Evolutionary conservation across 2,888 invertebrate species (phyloP).

Genomic region (Drosophila vallismaia): DNA sequence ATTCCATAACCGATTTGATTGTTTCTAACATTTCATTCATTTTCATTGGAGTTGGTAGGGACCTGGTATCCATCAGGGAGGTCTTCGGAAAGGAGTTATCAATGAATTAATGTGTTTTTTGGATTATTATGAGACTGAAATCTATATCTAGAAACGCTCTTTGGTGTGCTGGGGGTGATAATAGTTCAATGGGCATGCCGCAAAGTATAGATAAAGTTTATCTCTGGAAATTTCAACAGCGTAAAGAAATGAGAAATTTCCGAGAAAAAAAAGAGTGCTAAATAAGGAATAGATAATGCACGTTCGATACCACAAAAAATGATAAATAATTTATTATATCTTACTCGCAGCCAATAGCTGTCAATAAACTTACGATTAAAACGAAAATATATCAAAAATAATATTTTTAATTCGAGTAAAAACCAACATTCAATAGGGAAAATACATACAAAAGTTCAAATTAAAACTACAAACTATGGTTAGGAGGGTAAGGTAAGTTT

Average conservation of each 20-base stretch:
- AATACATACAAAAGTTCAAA: constrained; percentile 59
- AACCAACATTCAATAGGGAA: constrained; percentile 58
- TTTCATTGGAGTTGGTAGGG: constrained; percentile 18
- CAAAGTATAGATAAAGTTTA: constrained; percentile 23
- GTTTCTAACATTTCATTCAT: constrained; percentile 35
- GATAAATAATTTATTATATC: constrained; percentile 35
- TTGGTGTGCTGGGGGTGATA: constrained; percentile 3
- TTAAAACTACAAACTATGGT: constrained; percentile 16
- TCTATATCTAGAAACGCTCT: constrained; percentile 12
- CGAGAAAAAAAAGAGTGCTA: not conserved
- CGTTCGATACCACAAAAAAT: constrained; percentile 16
- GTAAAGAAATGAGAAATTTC: constrained; percentile 19
- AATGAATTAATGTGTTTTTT: not conserved
- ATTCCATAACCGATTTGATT: constrained; percentile 45
- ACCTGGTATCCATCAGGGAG: constrained; percentile 11
- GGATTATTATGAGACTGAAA: not conserved
- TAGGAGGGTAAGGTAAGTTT: constrained; percentile 18
- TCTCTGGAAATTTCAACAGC: not conserved
- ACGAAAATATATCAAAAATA: constrained; percentile 25
- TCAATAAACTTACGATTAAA: not conserved
- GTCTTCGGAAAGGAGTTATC: not conserved
- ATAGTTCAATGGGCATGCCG: constrained; percentile 28
- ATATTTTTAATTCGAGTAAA: constrained; percentile 60
- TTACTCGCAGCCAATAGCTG: not conserved
- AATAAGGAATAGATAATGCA: constrained; percentile 18